Evolutionary conservation across 2,888 invertebrate genomes (phyloP), one percentile per base, ranked within the genome.

Genomic region (Tortricodes alternella): DNA sequence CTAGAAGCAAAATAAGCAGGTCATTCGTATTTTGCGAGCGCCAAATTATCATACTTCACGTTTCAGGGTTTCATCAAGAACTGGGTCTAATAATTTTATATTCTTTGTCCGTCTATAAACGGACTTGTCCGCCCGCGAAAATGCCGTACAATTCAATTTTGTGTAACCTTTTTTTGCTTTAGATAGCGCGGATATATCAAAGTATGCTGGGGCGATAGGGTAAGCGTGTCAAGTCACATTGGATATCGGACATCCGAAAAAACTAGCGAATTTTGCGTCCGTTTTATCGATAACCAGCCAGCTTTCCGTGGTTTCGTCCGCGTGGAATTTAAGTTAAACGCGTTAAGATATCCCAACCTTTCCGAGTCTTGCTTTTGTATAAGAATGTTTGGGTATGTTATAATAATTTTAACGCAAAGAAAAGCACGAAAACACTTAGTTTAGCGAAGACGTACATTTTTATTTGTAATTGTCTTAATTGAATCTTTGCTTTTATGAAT

Each of bases 11-110:
- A 71, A 72, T 74, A 77, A 79, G 67, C 67, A 74, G 73, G 73
- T 69, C 68, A 77, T 80, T 76, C 71, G 74, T 78, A 77, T 79
- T 78, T 75, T 65, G 69, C 66, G 56, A 56, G 23, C 37, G 37
- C 43, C 32, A 49, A 56, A 56, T 56, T 56, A 50, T 50, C 49
- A 56, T 56, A 56, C 44, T 56, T 44, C 44, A n/a, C 43, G 21
- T 56, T 56, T 44, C 32, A 50, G 49, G 32, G 50, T 32, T 56
- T 56, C 50, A 50, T 56, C 49, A 49, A 44, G 48, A 8, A 35
- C 38, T 38, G 43, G 37, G 55, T 19, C 48, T 55, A 55, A 55
- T 55, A 49, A 55, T 55, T 55, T 55, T 55, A 55, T 43, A 55
- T 49, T 49, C 55, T 43, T 43, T 37, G 48, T 35, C 55, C 55